phyloP scores from a whole-genome alignment of 2,888 invertebrate species.

The Trissolcus japonicus region DNA sequence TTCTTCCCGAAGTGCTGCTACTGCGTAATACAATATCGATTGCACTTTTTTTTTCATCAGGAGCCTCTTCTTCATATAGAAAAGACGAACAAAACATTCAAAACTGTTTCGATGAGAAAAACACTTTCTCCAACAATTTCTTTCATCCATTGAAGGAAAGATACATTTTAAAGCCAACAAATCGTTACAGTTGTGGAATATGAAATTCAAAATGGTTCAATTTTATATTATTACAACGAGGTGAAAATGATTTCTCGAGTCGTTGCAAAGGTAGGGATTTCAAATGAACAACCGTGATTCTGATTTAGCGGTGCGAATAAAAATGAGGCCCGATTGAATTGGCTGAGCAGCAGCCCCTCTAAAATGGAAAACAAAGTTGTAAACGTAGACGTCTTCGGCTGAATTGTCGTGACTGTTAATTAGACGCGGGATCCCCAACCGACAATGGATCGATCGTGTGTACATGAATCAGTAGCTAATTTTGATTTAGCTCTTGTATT shows the following conservation, averaged over 20 bases:
- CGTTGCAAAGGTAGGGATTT: too few species aligned
- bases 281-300: conserved; percentile 62
- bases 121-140: conserved; percentile 4
- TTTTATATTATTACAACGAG: conserved; percentile 63
- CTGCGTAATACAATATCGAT: conserved; percentile 51
- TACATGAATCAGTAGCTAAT: conserved; percentile 64
- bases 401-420: conserved; percentile 33
- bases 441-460: conserved; percentile 52
- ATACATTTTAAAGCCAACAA: not conserved
- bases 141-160: not conserved
- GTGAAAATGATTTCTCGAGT: too few species aligned
- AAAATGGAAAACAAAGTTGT: conserved; percentile 13
- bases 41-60: conserved; percentile 25
- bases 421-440: conserved; percentile 23
- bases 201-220: conserved; percentile 15
- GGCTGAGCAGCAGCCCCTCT: conserved; percentile 22
- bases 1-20: conserved; percentile 32
- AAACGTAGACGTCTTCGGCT: conserved; percentile 24
- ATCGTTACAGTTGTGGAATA: not conserved
- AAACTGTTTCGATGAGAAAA: conserved; percentile 22
- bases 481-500: conserved; percentile 65
- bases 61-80: conserved; percentile 19
- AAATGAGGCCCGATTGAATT: conserved; percentile 70
- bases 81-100: not conserved
- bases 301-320: conserved; percentile 73